Percentiles rank a stretch among this genome's conserved stretches.
Evolutionary conservation across 2,113 vertebrate genomes (phyloP).

Genomic region (Sander lucioperca): DNA sequence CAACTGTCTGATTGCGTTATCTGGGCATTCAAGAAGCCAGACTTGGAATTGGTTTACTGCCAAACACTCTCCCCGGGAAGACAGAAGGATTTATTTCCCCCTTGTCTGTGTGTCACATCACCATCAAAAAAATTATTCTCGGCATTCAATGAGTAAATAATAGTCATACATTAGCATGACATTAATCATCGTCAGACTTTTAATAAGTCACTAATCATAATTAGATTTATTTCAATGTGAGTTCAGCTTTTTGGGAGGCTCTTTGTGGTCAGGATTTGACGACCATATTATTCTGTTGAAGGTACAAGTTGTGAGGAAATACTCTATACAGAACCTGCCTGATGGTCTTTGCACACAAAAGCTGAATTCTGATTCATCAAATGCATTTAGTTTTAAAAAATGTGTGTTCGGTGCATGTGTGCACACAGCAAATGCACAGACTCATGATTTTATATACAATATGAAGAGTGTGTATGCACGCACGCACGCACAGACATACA

Average conservation of each 20-base stretch:
- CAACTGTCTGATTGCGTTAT: constrained; percentile 83
- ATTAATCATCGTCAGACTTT: constrained; percentile 78
- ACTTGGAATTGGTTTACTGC: constrained; percentile 83
- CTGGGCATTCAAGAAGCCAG: constrained; percentile 80
- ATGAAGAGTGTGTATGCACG: neutral
- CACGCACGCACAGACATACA: neutral
- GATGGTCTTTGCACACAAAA: neutral
- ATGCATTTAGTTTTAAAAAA: constrained; percentile 15
- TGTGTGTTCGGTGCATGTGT: neutral
- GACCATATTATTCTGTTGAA: constrained; percentile 30
- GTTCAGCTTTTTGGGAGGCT: constrained; percentile 36
- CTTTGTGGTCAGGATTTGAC: constrained; percentile 32
- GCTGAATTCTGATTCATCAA: neutral
- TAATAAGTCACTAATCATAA: constrained; percentile 76
- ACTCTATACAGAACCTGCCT: constrained; percentile 6
- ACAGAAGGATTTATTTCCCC: constrained; percentile 85
- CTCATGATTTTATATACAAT: constrained; percentile 2
- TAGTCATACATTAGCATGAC: constrained; percentile 80
- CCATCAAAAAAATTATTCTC: constrained; percentile 83
- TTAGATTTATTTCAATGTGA: constrained; percentile 70
- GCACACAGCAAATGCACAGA: constrained; percentile 5
- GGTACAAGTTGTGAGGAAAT: constrained; percentile 24
- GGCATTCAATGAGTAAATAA: constrained; percentile 81
- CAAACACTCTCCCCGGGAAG: constrained; percentile 80
- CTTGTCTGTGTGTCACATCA: constrained; percentile 85